Evolutionary conservation across 2,797 vertebrate genomes (phyloP), one percentile per base, ranked within the genome.

Genomic region (Macropodus opercularis): DNA sequence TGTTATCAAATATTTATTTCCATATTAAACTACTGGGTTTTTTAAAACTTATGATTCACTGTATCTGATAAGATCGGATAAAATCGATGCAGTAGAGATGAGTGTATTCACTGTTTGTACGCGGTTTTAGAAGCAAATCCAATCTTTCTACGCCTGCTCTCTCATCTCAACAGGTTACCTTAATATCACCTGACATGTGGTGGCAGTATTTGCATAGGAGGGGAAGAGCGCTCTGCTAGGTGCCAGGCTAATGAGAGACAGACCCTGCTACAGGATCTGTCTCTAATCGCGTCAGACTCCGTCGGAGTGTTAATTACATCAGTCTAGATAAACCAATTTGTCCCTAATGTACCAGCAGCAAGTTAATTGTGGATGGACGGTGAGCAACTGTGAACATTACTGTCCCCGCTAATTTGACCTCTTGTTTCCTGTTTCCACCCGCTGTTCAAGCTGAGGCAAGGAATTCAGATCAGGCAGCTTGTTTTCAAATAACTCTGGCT

Each of bases 1-100:
- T 91, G 89, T 88, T 91, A 71, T 79, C 80, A 80, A 86, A 91
- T 89, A 88, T 87, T 87, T 80, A 72, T 82, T 79, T 78, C 48
- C 54, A 44, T 50, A n/a, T 62, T 35, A 46, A 77, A 22, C 56
- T 41, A 65, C 23, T 15, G n/a, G n/a, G 8, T 55, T 27, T 59
- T 57, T 61, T 55, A 68, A 78, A 38, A 63, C 48, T 35, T 55
- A 58, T 36, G 27, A 39, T 57, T 48, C 26, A 19, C 48, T 32
- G 13, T 39, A 27, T 43, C 39, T 24, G 21, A n/a, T n/a, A n/a
- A n/a, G n/a, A n/a, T n/a, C n/a, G n/a, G n/a, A n/a, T n/a, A n/a
- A n/a, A n/a, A n/a, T n/a, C n/a, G n/a, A n/a, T n/a, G n/a, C n/a
- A n/a, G n/a, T 11, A 44, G 38, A 54, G 26, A 40, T 47, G 12